Evolutionary conservation across 1,140 invertebrate genomes (phyloP).

Genomic region (Sesamia nonagrioides): DNA sequence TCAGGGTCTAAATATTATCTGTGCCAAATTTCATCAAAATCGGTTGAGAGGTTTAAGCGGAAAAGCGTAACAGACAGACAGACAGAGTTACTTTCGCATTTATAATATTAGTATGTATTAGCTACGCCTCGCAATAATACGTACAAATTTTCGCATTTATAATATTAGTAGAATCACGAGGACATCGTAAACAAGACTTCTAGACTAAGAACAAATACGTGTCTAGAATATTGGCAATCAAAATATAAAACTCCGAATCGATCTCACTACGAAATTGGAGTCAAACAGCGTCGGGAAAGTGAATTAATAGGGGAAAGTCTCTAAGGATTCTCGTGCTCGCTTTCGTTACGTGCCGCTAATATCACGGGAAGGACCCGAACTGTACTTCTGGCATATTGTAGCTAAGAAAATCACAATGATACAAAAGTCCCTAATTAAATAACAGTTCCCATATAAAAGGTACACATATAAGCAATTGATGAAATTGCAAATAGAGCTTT

Average conservation of each 20-base stretch:
- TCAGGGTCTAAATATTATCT: too few relatives aligned
- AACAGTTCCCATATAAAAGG: constrained; percentile 61
- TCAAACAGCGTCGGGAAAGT: constrained; percentile 77
- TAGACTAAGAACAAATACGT: constrained; percentile 13
- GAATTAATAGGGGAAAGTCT: constrained; percentile 85
- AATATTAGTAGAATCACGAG: neutral
- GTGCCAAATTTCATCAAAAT: too few relatives aligned
- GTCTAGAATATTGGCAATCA: constrained; percentile 24
- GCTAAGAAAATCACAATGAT: neutral
- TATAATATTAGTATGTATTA: too few relatives aligned
- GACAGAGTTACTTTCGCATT: too few relatives aligned
- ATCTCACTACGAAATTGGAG: constrained; percentile 53
- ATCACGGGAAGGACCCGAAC: constrained; percentile 50
- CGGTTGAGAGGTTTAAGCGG: too few relatives aligned
- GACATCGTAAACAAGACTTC: neutral
- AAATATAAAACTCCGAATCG: constrained; percentile 30
- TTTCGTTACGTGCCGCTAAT: constrained; percentile 68
- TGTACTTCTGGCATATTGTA: neutral
- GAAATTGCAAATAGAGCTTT: constrained; percentile 75
- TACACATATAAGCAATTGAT: constrained; percentile 59
- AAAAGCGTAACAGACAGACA: too few relatives aligned
- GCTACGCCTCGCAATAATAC: too few relatives aligned
- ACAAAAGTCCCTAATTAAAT: constrained; percentile 64
- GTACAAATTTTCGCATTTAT: too few relatives aligned
- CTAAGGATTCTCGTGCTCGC: constrained; percentile 77